Conservation (phyloP, 1,140 invertebrate species). For the Lithobius niger region DNA sequence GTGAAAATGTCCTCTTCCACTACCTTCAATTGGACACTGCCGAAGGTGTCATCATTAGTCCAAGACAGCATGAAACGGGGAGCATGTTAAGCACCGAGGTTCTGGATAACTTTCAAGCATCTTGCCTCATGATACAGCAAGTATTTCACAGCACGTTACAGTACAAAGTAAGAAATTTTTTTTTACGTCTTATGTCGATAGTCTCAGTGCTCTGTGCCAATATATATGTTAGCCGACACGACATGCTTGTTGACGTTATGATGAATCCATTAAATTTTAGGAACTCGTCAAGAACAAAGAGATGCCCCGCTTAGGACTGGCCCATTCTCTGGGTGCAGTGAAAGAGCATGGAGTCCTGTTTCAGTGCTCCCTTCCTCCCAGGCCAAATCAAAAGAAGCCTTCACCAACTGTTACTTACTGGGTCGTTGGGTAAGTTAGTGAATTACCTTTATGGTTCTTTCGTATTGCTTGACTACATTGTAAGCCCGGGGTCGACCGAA, state of each 20-base stretch:
- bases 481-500: too few relatives aligned
- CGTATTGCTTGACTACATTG: too few relatives aligned
- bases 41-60: constrained; percentile 28
- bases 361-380: constrained; percentile 17
- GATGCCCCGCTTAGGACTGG: constrained; percentile 16
- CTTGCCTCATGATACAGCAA: constrained; percentile 26
- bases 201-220: too few relatives aligned
- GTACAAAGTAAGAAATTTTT: constrained; percentile 25
- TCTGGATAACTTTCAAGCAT: constrained; percentile 27
- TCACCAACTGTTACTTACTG: constrained; percentile 25
- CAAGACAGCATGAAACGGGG: constrained; percentile 15
- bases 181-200: too few relatives aligned
- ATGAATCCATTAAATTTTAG: constrained; percentile 14
- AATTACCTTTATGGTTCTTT: too few relatives aligned
- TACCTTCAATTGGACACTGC: constrained; percentile 28
- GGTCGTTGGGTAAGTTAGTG: constrained; percentile 33
- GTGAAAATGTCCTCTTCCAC: constrained; percentile 28
- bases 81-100: constrained; percentile 21
- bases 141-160: constrained; percentile 25
- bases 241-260: constrained; percentile 2
- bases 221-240: background rate
- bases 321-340: constrained; percentile 19
- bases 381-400: constrained; percentile 18
- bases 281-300: constrained; percentile 15
- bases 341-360: constrained; percentile 31